Base-by-base conservation (phyloP, 2,888 invertebrate species). In the Strigamia crassipes region DNA sequence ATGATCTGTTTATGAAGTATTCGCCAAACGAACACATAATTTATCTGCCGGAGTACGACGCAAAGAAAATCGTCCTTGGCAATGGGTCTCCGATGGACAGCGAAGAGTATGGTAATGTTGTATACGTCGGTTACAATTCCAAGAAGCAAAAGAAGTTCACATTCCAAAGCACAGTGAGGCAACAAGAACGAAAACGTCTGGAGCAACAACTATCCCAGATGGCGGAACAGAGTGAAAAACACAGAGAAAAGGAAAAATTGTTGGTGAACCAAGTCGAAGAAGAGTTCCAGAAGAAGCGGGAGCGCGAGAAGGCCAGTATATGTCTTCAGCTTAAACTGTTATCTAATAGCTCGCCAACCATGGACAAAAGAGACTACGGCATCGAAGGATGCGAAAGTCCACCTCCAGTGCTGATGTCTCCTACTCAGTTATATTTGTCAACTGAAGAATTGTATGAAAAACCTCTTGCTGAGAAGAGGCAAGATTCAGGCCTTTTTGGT, bases 211-310 rank as follows among this genome's bases (percentile, higher is more conserved):
- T 94, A 83, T 93, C 93, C 21, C 91, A 91, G 84, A 93, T 94
- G 86, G 93, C 93, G 0, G 94, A 94, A 86, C 90, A 85, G 21
- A 85, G 85, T 73, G 87, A 94, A 87, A 92, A 92, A 82, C 92
- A 94, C 87, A 89, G 94, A 81, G 89, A 92, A 82, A 91, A 92
- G 83, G 94, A 95, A 87, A 89, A 94, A 85, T 94, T 94, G 88
- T 94, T 93, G 84, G 94, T 95, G 93, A 91, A 93, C 85, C 91
- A 93, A 86, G 95, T 95, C 4, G 85, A 95, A 86, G 94, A 95
- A 86, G 95, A 95, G 87, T 95, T 95, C 87, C 94, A 95, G 87
- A 90, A 92, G 84, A 95, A 95, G 88, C 90, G 95, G 73, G 94
- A 94, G 51, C 88, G 89, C 34, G 89, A 89, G 84, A 89, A 89